Base-by-base conservation (phyloP, 1,140 invertebrate species). In the Chionoecetes opilio region DNA sequence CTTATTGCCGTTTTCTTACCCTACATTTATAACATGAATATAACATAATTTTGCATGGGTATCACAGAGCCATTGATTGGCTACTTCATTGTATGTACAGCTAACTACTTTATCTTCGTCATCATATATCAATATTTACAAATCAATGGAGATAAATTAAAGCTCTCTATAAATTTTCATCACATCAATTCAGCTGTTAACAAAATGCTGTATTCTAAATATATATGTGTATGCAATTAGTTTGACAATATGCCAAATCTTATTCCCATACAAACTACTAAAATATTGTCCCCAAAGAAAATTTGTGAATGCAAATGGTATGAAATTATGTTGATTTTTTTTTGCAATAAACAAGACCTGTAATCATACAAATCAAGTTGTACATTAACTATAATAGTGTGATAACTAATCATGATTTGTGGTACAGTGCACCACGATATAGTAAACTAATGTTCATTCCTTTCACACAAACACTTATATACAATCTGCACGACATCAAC, bases 11-110 rank as follows among this genome's bases (percentile, higher is more conserved):
- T 84, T 91, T 75, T 82, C 82, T 92, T 92, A 92, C 84, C 63
- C 88, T 91, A 88, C 92, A 88, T 11, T 84, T 95, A 86, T 35
- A 87, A 92, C 84, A 95, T 92, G 31, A 82, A 95, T 75, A 87
- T 53, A 94, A 82, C 75, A 92, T 46, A 86, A 92, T 92, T 95
- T 92, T 95, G 94, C 94, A 95, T 92, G 94, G 94, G 91, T 95
- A 95, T 95, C 94, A 95, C 94, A 95, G 94, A 95, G 87, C 89
- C 90, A 75, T 92, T 92, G 87, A 91, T 53, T 95, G 94, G 90
- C 94, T 95, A 95, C 91, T 95, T 87, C 84, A 38, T 86, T 95
- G 90, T 95, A 85, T 94, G 90, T 95, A 95, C 87, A 92, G 46
- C 94, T 95, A 95, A 38, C 82, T 91, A 86, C 88, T 38, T 84